phyloP scores from a whole-genome alignment of 2,797 vertebrate species.

The Chaunax sp. region DNA sequence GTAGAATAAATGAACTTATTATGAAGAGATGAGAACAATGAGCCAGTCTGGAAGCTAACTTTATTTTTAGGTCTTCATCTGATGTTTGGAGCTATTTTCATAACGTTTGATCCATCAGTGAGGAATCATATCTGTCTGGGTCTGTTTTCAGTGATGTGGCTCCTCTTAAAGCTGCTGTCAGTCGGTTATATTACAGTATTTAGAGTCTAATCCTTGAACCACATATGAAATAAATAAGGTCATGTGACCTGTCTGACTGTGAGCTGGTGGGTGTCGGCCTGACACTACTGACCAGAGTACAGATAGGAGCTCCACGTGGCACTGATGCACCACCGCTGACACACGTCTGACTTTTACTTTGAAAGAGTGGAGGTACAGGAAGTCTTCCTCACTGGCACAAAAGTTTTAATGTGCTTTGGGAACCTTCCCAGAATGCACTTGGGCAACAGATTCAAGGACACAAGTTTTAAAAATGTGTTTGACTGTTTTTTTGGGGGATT shows the following conservation, averaged over 20 bases:
- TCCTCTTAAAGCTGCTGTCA: background rate
- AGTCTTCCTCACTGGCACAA: background rate
- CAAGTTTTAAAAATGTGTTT: too few species aligned
- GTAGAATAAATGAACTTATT: too few species aligned
- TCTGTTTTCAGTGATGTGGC: background rate
- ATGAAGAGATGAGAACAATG: too few species aligned
- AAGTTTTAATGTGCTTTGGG: too few species aligned
- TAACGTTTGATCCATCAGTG: constrained; percentile 5
- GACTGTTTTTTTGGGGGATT: too few species aligned
- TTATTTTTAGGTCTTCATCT: constrained; percentile 40
- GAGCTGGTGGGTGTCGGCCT: too few species aligned
- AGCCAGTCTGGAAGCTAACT: too few species aligned
- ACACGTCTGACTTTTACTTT: background rate
- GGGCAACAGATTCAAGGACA: too few species aligned
- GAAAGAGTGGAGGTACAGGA: constrained; percentile 2
- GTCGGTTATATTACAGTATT: background rate
- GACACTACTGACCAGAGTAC: constrained; percentile 6
- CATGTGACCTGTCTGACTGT: background rate
- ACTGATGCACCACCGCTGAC: background rate
- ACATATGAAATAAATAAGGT: background rate
- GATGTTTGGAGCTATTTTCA: constrained; percentile 37
- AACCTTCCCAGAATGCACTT: too few species aligned
- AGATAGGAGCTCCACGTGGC: constrained; percentile 9
- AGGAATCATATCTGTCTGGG: background rate
- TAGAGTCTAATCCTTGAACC: background rate